Evolutionary conservation across 2,888 invertebrate species (phyloP).

Genomic region (Apeira syringaria): DNA sequence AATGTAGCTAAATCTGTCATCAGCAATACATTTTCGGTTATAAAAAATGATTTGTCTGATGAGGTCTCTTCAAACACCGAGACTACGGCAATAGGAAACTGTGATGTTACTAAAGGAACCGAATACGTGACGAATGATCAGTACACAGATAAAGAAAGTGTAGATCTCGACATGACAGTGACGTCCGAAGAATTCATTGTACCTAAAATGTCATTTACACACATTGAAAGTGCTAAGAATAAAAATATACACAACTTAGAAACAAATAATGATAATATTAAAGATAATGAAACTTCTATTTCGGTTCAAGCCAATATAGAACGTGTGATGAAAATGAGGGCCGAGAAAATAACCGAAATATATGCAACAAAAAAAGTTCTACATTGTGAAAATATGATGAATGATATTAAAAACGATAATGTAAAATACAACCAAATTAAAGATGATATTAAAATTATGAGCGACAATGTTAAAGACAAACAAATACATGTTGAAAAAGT

Average conservation of each 20-base stretch:
- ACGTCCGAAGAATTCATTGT: slow-evolving; percentile 8
- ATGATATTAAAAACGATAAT: no score
- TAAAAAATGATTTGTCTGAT: no score
- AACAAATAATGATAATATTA: neutral
- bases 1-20: no score
- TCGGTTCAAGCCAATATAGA: neutral
- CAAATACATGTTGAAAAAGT: no score
- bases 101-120: neutral
- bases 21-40: no score
- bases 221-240: slow-evolving; percentile 5
- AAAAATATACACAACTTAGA: neutral
- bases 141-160: slow-evolving; percentile 3
- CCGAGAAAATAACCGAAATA: neutral
- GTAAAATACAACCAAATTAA: no score
- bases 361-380: neutral
- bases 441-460: no score
- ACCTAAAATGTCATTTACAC: neutral
- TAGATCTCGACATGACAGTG: slow-evolving; percentile 13
- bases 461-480: no score
- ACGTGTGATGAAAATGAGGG: neutral
- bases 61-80: no score
- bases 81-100: no score
- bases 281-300: neutral
- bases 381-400: no score
- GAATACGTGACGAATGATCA: neutral